A percentile compares a stretch with the other conserved stretches of the same genome.
Conservation (phyloP, 2,797 vertebrate species). For the Spinibarbus caldwelli region DNA sequence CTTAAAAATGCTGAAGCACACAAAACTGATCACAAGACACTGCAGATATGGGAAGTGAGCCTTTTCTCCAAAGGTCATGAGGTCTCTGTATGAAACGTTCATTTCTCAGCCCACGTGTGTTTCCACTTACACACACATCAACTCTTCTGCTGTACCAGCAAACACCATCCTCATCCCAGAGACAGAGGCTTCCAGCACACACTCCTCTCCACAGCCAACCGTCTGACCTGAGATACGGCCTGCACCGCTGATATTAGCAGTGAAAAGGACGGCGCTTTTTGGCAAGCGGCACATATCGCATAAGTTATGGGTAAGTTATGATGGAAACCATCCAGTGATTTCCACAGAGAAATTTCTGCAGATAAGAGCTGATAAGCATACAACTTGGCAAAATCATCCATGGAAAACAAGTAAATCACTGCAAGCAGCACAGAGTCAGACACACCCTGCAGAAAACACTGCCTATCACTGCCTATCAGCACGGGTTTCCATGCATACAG, state of each 20-base stretch:
- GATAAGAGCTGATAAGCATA: too few relatives aligned
- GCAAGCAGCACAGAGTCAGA: not conserved
- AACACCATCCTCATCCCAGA: not conserved
- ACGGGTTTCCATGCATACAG: not conserved
- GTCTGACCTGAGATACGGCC: not conserved
- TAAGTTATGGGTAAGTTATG: not conserved
- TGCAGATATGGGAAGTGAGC: not conserved
- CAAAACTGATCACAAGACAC: not conserved
- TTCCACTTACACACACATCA: not conserved
- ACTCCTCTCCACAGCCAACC: not conserved
- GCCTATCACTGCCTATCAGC: too few relatives aligned
- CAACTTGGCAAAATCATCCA: not conserved
- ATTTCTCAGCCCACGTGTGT: not conserved
- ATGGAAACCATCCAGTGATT: not conserved
- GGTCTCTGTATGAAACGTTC: not conserved
- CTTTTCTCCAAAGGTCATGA: not conserved
- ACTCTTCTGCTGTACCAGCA: not conserved
- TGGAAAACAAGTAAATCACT: not conserved
- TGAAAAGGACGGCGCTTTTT: not conserved
- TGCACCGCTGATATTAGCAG: not conserved
- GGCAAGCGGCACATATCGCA: not conserved
- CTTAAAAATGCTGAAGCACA: slow-evolving; percentile 15
- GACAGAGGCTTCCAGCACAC: not conserved
- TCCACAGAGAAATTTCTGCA: not conserved
- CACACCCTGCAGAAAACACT: not conserved